These are phyloP conservation scores for Ramphastos sulfuratus DNA, from an alignment of 2,113 vertebrate species.

Conservation along the genomic window DNA sequence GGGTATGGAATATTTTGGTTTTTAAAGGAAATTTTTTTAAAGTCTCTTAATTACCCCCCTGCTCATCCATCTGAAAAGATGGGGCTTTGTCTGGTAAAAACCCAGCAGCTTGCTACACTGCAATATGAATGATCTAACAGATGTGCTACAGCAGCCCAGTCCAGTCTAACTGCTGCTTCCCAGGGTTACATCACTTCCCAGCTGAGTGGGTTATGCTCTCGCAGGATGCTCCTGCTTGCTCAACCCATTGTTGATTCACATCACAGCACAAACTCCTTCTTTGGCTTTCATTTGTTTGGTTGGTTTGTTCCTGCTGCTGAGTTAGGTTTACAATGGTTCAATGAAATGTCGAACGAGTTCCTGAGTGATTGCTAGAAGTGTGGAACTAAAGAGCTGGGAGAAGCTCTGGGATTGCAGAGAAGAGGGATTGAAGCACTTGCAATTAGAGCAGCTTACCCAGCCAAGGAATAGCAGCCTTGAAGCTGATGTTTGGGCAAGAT, in stretches of 20 bases:
- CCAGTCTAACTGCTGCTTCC: neutral
- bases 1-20: neutral
- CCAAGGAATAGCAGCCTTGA: slow-evolving; percentile 25
- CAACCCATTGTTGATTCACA: neutral
- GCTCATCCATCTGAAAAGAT: neutral
- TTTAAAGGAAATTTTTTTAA: neutral
- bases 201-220: neutral
- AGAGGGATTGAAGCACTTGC: slow-evolving; percentile 6
- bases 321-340: slow-evolving; percentile 22
- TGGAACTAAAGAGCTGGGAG: slow-evolving; percentile 23
- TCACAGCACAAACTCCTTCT: neutral
- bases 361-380: slow-evolving; percentile 8
- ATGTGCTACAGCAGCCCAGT: neutral
- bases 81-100: neutral
- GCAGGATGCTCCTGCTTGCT: neutral
- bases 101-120: neutral
- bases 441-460: slow-evolving; percentile 28
- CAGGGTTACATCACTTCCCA: neutral
- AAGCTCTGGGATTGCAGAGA: neutral
- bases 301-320: neutral
- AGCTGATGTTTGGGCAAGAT: slow-evolving; percentile 14
- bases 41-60: neutral
- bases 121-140: neutral
- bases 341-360: slow-evolving; percentile 11
- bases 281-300: neutral